phyloP scores from a whole-genome alignment of 2,888 invertebrate species.

The Apantesis nais region DNA sequence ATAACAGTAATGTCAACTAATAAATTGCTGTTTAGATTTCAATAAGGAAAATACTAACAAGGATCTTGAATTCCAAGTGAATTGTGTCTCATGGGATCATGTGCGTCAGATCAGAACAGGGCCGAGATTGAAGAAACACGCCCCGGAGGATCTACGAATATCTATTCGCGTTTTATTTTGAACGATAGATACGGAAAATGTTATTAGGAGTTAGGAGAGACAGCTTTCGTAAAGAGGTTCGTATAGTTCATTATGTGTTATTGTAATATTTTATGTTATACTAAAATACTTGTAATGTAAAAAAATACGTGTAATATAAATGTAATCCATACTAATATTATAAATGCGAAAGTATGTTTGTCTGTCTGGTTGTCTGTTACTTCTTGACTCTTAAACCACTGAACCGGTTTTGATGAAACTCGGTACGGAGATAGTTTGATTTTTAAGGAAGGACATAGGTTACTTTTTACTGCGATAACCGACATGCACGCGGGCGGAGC shows the following conservation, averaged over 20 bases:
- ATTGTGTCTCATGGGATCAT: slow-evolving; percentile 23
- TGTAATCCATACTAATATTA: too few relatives aligned
- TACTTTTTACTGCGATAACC: too few relatives aligned
- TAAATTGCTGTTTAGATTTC: slow-evolving; percentile 2
- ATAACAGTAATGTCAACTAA: not conserved
- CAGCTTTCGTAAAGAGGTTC: not conserved
- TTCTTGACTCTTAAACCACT: too few relatives aligned
- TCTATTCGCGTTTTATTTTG: not conserved
- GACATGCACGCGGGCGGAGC: too few relatives aligned
- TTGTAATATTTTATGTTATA: not conserved
- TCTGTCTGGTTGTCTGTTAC: too few relatives aligned
- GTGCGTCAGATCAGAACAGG: slow-evolving; percentile 15
- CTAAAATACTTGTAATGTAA: not conserved
- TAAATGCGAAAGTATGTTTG: too few relatives aligned
- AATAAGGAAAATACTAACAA: slow-evolving; percentile 27
- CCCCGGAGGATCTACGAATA: not conserved
- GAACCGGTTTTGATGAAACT: too few relatives aligned
- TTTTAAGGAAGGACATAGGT: too few relatives aligned
- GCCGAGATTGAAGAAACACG: slow-evolving; percentile 10
- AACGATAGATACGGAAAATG: not conserved
- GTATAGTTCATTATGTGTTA: not conserved
- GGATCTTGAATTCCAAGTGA: slow-evolving; percentile 37
- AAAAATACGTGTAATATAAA: too few relatives aligned
- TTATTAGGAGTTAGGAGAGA: not conserved
- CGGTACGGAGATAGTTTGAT: too few relatives aligned